phyloP scores from a whole-genome alignment of 2,888 invertebrate species.

The Hypsopygia costalis region DNA sequence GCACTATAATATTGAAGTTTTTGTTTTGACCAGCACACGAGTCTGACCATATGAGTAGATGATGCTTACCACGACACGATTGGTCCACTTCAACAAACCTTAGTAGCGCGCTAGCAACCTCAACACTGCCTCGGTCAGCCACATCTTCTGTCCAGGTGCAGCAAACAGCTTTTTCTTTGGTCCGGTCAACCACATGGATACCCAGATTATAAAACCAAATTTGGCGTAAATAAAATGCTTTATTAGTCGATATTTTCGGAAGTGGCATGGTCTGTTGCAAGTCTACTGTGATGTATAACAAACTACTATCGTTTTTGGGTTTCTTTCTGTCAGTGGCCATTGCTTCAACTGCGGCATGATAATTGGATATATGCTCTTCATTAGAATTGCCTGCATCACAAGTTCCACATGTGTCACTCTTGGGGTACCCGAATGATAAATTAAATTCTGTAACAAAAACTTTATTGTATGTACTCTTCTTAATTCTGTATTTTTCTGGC shows the following conservation, averaged over 20 bases:
- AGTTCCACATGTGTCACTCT: constrained; percentile 18
- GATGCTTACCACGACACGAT: constrained; percentile 14
- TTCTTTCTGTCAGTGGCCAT: constrained; percentile 14
- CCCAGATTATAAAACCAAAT: constrained; percentile 14
- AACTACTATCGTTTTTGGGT: too few species aligned
- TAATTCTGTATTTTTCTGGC: too few species aligned
- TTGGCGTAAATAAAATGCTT: constrained; percentile 18
- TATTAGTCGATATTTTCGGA: constrained; percentile 10
- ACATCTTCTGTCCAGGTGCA: constrained; percentile 20
- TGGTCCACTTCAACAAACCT: constrained; percentile 17
- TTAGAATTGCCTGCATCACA: constrained; percentile 20
- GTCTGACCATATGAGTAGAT: too few species aligned
- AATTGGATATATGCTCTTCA: constrained; percentile 1
- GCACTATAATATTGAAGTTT: too few species aligned
- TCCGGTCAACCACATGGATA: constrained; percentile 16
- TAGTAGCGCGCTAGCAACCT: constrained; percentile 7
- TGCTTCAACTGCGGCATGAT: constrained; percentile 5
- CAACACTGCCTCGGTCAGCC: constrained; percentile 11
- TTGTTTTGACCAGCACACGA: too few species aligned
- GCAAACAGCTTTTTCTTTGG: constrained; percentile 18
- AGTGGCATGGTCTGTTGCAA: constrained; percentile 13
- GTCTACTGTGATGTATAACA: too few species aligned
- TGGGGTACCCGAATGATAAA: background rate
- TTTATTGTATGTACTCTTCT: too few species aligned
- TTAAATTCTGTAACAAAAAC: too few species aligned